Evolutionary conservation across 2,113 vertebrate species (phyloP).

Genomic region (Chionis minor): DNA sequence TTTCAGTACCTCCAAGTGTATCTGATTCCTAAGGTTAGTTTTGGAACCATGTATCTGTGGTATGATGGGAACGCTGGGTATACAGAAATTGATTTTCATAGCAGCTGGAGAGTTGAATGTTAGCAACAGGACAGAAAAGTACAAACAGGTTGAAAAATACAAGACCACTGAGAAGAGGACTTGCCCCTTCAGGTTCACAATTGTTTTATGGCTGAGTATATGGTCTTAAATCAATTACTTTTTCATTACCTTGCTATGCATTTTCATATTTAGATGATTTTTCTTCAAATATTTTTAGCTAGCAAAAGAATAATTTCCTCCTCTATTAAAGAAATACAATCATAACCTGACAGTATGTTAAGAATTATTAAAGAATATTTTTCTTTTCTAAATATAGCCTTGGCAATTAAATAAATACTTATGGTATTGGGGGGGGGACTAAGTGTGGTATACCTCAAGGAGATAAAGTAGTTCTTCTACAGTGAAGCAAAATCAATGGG

Average conservation of each 20-base stretch:
- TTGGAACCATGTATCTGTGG: background rate
- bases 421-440: accelerated
- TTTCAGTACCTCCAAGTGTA: background rate
- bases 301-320: background rate
- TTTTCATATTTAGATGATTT: background rate
- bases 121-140: background rate
- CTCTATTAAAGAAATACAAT: background rate
- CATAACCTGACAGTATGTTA: background rate
- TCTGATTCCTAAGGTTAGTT: background rate
- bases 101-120: background rate
- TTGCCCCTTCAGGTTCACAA: background rate
- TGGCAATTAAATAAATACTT: background rate
- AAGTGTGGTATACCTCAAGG: background rate
- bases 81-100: background rate
- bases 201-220: background rate
- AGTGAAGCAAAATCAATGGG: background rate
- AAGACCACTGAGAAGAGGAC: background rate
- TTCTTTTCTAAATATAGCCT: background rate
- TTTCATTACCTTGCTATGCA: background rate
- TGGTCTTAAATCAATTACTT: background rate
- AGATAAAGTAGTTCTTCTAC: background rate
- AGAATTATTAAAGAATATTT: background rate
- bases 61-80: background rate
- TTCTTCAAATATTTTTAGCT: background rate
- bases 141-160: background rate